Base-by-base conservation (phyloP, 2,888 invertebrate species). In the Sarcophaga subvicina region DNA sequence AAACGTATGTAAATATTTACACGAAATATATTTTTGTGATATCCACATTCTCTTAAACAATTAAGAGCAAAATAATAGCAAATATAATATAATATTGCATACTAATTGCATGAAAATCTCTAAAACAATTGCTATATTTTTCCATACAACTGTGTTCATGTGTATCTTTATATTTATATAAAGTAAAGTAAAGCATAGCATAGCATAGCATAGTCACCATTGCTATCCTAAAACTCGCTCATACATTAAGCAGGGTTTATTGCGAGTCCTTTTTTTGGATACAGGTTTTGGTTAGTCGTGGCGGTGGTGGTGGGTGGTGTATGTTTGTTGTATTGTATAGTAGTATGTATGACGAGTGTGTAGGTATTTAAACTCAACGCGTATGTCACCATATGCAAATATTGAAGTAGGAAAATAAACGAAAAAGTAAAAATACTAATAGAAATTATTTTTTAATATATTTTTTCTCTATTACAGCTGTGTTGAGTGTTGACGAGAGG, bases 311-410 rank as follows among this genome's bases (percentile, higher is more conserved):
- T 27, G 27, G 27, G 27, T 27, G 27, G 4, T 27, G 27, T 27
- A 27, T 25, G 25, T 25, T 25, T 25, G 25, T 25, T 25, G 25
- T 25, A 25, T 25, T 25, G 25, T 25, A 25, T 25, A 27, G 4
- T 3, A 3, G 27, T 5, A 27, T 37, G 37, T 37, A 37, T 37
- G 37, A 49, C 14, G 49, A 14, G 17, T 67, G 78, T 49, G 49
- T 49, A 37, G 37, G 37, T 10, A 70, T 37, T 59, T 17, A 76
- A 76, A 77, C 82, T 66, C 77, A 64, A 64, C 82, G 82, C 82
- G 64, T 82, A 77, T 82, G 77, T 72, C 82, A 83, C 66, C 54
- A 77, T 77, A 77, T 77, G 59, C 20, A 66, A 77, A 77, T 59
- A 67, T 59, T 59, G 37, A 66, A 59, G 66, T 37, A 37, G 22